Percentiles rank a stretch among this genome's conserved stretches.
Conservation (phyloP, 2,113 vertebrate species). For the Cavia aperea region DNA sequence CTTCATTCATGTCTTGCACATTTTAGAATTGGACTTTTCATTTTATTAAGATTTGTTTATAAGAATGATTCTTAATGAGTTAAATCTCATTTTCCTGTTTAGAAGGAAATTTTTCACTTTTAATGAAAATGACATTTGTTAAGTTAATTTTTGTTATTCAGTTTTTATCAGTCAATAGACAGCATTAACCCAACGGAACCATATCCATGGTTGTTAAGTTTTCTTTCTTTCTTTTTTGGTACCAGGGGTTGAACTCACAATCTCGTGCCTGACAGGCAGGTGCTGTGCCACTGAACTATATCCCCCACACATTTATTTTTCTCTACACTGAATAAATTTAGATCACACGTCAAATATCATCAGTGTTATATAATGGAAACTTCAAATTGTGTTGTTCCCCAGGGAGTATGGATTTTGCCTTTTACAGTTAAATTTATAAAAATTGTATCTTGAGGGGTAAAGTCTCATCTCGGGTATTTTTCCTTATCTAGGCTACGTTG, state of each 20-base stretch:
- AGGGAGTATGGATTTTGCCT: not conserved
- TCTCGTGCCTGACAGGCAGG: too few species aligned
- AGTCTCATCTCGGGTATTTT: not conserved
- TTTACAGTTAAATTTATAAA: not conserved
- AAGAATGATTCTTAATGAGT: not conserved
- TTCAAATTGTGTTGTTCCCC: not conserved
- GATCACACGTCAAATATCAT: not conserved
- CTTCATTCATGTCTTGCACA: not conserved
- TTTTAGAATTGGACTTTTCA: not conserved
- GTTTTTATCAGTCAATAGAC: not conserved
- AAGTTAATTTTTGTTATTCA: not conserved
- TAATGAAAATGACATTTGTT: not conserved
- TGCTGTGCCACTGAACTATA: too few species aligned
- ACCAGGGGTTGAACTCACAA: too few species aligned
- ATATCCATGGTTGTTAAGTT: not conserved
- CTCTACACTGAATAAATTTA: not conserved
- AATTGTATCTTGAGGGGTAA: not conserved
- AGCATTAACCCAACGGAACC: not conserved
- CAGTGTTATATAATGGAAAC: not conserved
- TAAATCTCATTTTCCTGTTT: not conserved
- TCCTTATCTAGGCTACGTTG: not conserved
- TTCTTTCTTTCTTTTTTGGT: too few species aligned
- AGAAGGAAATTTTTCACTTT: not conserved
- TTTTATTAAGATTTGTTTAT: not conserved
- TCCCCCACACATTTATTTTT: not conserved